Evolutionary conservation across 2,113 vertebrate species (phyloP).

Genomic region (Megaptera novaeangliae): DNA sequence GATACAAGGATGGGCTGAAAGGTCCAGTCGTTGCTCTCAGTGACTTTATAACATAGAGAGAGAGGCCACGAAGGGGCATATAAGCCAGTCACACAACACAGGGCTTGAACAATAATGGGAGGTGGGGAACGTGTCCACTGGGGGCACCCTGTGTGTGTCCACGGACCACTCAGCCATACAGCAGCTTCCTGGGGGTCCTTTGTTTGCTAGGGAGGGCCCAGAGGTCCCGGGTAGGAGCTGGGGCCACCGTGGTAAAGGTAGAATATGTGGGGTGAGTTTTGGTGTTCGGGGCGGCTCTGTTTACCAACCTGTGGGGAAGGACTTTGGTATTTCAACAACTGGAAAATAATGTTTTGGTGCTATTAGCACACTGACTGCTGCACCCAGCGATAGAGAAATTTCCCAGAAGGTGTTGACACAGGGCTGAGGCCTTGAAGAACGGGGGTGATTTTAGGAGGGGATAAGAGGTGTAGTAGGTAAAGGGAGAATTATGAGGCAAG

Average conservation of each 20-base stretch:
- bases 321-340: not conserved
- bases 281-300: not conserved
- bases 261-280: fast-evolving
- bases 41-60: not conserved
- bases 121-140: no score
- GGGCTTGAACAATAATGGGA: fast-evolving
- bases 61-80: not conserved
- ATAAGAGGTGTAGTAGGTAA: not conserved
- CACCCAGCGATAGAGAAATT: not conserved
- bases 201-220: not conserved
- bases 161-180: not conserved
- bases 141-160: fast-evolving
- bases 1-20: not conserved
- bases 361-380: not conserved
- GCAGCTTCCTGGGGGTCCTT: not conserved
- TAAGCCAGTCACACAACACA: fast-evolving
- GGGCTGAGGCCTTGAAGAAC: not conserved
- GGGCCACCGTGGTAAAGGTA: no score
- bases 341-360: fast-evolving
- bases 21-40: not conserved
- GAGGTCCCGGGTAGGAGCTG: not conserved
- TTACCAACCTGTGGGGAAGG: not conserved
- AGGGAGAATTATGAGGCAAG: not conserved
- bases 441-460: not conserved
- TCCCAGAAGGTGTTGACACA: not conserved